phyloP scores from a whole-genome alignment of 2,113 vertebrate genomes.

The Copsychus sechellarum region DNA sequence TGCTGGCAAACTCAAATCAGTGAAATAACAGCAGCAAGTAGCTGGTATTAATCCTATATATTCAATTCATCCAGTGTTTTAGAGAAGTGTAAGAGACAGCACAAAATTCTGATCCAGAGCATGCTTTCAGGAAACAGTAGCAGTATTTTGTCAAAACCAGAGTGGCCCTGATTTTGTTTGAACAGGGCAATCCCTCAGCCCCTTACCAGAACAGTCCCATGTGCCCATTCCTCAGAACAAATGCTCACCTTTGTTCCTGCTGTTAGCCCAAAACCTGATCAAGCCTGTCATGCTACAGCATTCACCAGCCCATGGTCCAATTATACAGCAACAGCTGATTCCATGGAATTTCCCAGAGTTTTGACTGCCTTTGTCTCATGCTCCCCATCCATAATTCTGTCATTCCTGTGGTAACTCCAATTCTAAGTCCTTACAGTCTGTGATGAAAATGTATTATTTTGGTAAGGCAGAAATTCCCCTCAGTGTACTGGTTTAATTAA shows the following conservation, averaged over 20 bases:
- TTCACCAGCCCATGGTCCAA: not conserved
- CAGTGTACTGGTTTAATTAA: not conserved
- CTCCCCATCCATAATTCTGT: not conserved
- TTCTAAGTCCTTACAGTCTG: not conserved
- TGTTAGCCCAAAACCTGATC: not conserved
- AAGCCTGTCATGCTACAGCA: not conserved
- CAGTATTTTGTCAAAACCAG: not conserved
- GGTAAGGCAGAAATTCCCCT: not conserved
- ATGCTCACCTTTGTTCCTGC: not conserved
- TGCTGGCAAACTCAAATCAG: not conserved
- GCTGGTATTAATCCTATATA: not conserved
- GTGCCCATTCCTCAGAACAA: not conserved
- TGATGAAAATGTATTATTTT: not conserved
- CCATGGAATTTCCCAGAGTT: not conserved
- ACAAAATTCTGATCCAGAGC: not conserved
- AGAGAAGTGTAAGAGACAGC: not conserved
- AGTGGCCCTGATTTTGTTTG: not conserved
- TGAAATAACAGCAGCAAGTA: not conserved
- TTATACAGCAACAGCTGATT: accelerated
- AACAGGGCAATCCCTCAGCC: not conserved
- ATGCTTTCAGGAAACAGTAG: not conserved
- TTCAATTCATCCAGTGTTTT: not conserved
- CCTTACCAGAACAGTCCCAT: not conserved
- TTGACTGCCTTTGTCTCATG: not conserved
- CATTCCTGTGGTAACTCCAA: not conserved